A percentile compares a stretch with the other conserved stretches of the same genome.
These are phyloP conservation scores for Sanderia malayensis DNA, from an alignment of 30 jellyfish, hydroid and myxozoan species.

Conservation along the genomic window DNA sequence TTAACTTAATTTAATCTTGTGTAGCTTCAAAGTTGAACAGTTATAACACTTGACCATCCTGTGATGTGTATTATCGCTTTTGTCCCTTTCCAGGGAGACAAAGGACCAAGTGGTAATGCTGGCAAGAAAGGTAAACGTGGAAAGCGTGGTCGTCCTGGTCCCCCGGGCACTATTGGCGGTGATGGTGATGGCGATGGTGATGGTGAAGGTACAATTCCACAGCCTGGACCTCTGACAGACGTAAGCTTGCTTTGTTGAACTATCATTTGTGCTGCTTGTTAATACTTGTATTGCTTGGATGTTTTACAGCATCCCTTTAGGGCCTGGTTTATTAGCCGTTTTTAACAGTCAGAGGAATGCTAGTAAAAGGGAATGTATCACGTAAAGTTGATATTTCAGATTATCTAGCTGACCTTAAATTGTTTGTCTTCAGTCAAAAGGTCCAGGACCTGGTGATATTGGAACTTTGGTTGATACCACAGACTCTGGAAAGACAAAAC, in stretches of 20 bases:
- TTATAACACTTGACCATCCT: too few relatives aligned
- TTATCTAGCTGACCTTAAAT: not conserved
- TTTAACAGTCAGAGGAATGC: too few relatives aligned
- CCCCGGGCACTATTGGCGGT: constrained; percentile 37
- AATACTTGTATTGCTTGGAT: too few relatives aligned
- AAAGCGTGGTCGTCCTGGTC: constrained; percentile 54
- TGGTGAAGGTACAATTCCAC: not conserved
- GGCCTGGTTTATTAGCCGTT: too few relatives aligned
- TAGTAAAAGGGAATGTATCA: too few relatives aligned
- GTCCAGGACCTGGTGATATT: constrained; percentile 65
- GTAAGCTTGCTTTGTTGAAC: too few relatives aligned
- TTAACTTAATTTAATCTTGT: too few relatives aligned
- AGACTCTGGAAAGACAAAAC: not conserved
- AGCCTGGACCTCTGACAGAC: constrained; percentile 19
- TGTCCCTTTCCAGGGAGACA: constrained; percentile 26
- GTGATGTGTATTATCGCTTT: not conserved
- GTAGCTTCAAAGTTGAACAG: too few relatives aligned
- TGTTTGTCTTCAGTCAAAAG: constrained; percentile 22
- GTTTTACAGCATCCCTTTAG: too few relatives aligned
- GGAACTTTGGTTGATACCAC: not conserved
- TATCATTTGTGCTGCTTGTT: too few relatives aligned
- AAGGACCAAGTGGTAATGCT: constrained; percentile 18
- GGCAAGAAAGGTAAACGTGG: constrained; percentile 47
- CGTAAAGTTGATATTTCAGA: too few relatives aligned
- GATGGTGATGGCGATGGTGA: constrained; percentile 11